Evolutionary conservation across 2,113 vertebrate genomes (phyloP).

Genomic region (Hippocampus abdominalis): DNA sequence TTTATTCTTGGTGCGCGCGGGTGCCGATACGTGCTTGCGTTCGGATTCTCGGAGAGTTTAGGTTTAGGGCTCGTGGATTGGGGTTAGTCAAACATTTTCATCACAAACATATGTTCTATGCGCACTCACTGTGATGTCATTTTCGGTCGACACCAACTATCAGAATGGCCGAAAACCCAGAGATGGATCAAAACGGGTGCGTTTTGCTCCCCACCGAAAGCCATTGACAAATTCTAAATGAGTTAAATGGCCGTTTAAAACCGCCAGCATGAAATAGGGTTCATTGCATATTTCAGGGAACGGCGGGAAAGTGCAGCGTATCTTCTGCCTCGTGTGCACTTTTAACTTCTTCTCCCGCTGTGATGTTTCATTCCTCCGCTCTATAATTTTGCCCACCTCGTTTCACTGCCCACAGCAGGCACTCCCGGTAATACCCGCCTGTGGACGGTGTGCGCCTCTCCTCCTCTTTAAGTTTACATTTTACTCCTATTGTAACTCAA

Average conservation of each 20-base stretch:
- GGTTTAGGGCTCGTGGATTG: no score
- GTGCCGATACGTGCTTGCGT: neutral
- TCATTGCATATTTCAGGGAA: neutral
- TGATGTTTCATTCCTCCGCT: slow-evolving; percentile 37
- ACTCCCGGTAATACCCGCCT: slow-evolving; percentile 39
- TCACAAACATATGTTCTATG: neutral
- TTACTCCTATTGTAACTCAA: slow-evolving; percentile 7
- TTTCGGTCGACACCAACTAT: no score
- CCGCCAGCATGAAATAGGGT: neutral
- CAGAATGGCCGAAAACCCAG: no score
- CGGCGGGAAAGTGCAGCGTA: neutral
- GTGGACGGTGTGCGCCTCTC: slow-evolving; percentile 22
- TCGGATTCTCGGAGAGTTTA: neutral
- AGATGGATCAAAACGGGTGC: no score
- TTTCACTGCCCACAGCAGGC: slow-evolving; percentile 48
- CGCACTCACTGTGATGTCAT: neutral
- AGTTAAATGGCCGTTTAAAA: neutral
- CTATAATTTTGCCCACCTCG: slow-evolving; percentile 48
- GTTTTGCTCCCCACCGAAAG: neutral
- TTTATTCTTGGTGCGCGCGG: neutral
- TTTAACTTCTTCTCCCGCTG: slow-evolving; percentile 52
- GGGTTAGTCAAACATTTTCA: no score
- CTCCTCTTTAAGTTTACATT: slow-evolving; percentile 1
- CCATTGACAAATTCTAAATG: neutral
- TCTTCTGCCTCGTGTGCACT: slow-evolving; percentile 24